phyloP scores from a whole-genome alignment of 2,113 vertebrate genomes.

The Onychostruthus taczanowskii region DNA sequence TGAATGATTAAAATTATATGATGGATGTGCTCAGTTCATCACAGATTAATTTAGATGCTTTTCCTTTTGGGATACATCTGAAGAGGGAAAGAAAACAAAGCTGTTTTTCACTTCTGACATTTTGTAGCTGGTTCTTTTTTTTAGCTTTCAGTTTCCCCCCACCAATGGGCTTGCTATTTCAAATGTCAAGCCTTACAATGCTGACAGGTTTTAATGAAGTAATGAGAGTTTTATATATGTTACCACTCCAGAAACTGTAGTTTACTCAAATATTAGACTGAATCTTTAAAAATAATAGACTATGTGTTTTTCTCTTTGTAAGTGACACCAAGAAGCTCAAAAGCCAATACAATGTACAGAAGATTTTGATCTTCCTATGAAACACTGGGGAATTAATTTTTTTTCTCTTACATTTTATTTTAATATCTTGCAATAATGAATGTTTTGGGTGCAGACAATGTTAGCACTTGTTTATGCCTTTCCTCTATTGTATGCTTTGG shows the following conservation, averaged over 20 bases:
- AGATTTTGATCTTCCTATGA: neutral
- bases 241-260: neutral
- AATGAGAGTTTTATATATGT: neutral
- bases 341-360: neutral
- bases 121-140: neutral
- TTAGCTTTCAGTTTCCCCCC: neutral
- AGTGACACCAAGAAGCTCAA: neutral
- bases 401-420: neutral
- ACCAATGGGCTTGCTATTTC: neutral
- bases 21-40: neutral
- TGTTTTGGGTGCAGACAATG: neutral
- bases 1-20: neutral
- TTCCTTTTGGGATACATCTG: neutral
- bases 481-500: neutral
- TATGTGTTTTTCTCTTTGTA: neutral
- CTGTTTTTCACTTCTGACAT: slow-evolving; percentile 34
- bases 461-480: neutral
- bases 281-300: neutral
- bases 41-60: slow-evolving; percentile 4
- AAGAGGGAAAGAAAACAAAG: slow-evolving; percentile 38
- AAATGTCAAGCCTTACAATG: neutral
- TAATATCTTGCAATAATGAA: neutral
- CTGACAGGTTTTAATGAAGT: neutral
- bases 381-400: neutral
- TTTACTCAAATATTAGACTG: neutral